A percentile compares a stretch with the other conserved stretches of the same genome.
phyloP scores from a whole-genome alignment of 2,888 invertebrate genomes.

The Mesochorus sp. region DNA sequence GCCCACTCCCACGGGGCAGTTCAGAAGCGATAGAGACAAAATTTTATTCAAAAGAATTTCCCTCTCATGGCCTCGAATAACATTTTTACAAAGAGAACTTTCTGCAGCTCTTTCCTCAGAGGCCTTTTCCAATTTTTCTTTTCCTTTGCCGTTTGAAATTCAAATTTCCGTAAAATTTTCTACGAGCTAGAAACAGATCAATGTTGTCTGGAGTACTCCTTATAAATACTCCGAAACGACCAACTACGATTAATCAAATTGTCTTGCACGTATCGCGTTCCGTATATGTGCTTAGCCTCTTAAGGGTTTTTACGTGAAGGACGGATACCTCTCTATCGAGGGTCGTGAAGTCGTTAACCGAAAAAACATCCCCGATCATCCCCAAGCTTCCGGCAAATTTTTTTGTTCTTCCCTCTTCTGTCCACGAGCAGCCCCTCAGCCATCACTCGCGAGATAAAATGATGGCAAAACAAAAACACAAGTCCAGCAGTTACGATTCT shows the following conservation, averaged over 20 bases:
- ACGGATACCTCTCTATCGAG: conserved; percentile 30
- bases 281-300: background rate
- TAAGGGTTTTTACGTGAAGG: conserved; percentile 10
- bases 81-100: background rate
- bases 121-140: background rate
- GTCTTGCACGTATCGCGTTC: conserved; percentile 1
- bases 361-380: conserved; percentile 14
- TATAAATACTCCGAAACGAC: conserved; percentile 38
- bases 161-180: background rate
- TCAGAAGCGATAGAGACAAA: background rate
- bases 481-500: conserved; percentile 13
- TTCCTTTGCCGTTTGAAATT: background rate
- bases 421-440: conserved; percentile 24
- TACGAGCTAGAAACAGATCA: background rate
- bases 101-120: background rate
- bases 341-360: conserved; percentile 37
- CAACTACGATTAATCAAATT: conserved; percentile 56
- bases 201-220: background rate
- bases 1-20: background rate
- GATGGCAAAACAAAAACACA: background rate
- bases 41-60: background rate
- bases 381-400: conserved; percentile 2
- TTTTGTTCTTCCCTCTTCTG: background rate
- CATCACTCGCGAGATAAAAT: conserved; percentile 6
- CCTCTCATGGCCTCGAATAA: background rate